These are phyloP conservation scores for Geotrypetes seraphini DNA, from an alignment of 2,797 vertebrate genomes.

Conservation along the genomic window DNA sequence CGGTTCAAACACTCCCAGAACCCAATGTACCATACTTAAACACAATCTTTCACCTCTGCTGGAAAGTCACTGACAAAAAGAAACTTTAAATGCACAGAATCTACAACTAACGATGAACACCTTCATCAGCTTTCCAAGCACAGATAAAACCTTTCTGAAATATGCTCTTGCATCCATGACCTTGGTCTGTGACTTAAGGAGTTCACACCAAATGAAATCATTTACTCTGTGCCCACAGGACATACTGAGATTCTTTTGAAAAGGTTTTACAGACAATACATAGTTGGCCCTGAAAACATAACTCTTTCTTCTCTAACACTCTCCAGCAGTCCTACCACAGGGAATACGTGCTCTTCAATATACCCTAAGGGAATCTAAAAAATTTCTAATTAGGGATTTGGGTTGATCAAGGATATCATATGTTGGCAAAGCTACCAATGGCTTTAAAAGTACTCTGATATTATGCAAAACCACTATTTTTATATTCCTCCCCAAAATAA, in stretches of 20 bases:
- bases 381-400: too few relatives aligned
- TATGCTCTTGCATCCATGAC: conserved; percentile 42
- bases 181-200: conserved; percentile 48
- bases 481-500: too few relatives aligned
- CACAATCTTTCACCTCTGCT: conserved; percentile 53
- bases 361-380: too few relatives aligned
- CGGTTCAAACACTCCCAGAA: conserved; percentile 40
- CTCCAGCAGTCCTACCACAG: too few relatives aligned
- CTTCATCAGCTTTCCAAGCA: conserved; percentile 59
- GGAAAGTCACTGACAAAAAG: conserved; percentile 40
- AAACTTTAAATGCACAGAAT: too few relatives aligned
- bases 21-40: conserved; percentile 37
- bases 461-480: too few relatives aligned
- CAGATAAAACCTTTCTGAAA: conserved; percentile 49
- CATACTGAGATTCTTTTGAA: conserved; percentile 39
- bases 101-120: conserved; percentile 49
- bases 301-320: too few relatives aligned
- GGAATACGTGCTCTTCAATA: too few relatives aligned
- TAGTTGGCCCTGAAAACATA: conserved; percentile 8
- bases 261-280: conserved; percentile 28
- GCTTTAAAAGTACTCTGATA: too few relatives aligned
- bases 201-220: conserved; percentile 49
- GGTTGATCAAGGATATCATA: too few relatives aligned
- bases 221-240: conserved; percentile 41
- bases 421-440: too few relatives aligned